Base-by-base conservation (phyloP, 2,797 vertebrate species). In the Danio tinwini region DNA sequence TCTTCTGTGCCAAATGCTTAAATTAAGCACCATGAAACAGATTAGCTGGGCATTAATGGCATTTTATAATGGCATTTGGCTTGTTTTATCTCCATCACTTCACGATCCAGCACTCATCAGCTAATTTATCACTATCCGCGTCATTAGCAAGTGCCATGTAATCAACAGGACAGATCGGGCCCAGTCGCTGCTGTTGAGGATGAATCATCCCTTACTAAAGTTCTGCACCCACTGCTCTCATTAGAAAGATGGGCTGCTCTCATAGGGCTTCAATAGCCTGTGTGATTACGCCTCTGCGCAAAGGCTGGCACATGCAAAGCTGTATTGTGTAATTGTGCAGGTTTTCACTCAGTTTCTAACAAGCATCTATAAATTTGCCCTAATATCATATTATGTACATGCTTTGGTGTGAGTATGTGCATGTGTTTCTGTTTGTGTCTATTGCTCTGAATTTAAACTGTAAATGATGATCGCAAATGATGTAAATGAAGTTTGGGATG, bases 171-270 rank as follows among this genome's bases (percentile, higher is more conserved):
- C 19, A 53, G 39, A 45, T 67, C 14, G 14, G 7, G 40, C 17
- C 9, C 49, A 42, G 19, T 45, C 42, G 42, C 74, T 55, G 39
- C 29, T 64, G 13, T 44, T 40, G n/a, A 44, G 9, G 11, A 65
- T 65, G 40, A 76, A 39, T 76, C 55, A 39, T 78, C 16, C 45
- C 39, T 69, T 21, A 50, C 5, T 61, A 29, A 42, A 62, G 17
- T 53, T 70, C 16, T 61, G 67, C 76, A 62, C 39, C 56, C 47
- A 53, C 56, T 71, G 58, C 67, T 71, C 47, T 71, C 56, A 50
- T 59, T 61, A n/a, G 17, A 52, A 58, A 19, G 37, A 78, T 69
- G 16, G 64, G 37, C 40, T 67, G 40, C 53, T 76, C 12, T 67
- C 21, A 58, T 39, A 49, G 42, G 21, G 11, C 13, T 71, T 62